These are phyloP conservation scores for Lycaon pictus DNA, from an alignment of 2,113 vertebrate genomes.

Conservation along the genomic window DNA sequence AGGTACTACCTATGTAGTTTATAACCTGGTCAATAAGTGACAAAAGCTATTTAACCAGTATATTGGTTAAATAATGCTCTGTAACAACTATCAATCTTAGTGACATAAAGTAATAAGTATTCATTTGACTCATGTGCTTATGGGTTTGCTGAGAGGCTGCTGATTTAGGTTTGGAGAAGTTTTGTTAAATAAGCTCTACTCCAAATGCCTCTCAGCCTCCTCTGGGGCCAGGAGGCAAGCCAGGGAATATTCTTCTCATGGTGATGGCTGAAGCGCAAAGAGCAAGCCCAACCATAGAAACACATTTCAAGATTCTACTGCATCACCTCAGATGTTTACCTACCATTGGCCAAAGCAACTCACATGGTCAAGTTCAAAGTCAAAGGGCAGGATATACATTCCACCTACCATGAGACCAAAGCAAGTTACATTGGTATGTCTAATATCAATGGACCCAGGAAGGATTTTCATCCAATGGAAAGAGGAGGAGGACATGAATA, in stretches of 20 bases:
- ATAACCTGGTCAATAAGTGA: no score
- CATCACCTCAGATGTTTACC: neutral
- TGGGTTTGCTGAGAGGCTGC: neutral
- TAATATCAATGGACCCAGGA: neutral
- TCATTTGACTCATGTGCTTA: neutral
- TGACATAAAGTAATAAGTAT: no score
- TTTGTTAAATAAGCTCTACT: neutral
- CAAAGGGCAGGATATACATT: neutral
- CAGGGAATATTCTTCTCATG: neutral
- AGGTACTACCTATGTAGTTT: neutral
- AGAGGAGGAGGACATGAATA: neutral
- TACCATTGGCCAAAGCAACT: neutral
- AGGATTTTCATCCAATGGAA: neutral
- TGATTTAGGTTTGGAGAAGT: neutral
- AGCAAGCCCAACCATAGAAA: neutral
- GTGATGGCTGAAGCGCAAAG: neutral
- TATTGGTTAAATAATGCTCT: neutral
- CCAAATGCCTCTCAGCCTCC: neutral
- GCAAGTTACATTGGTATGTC: accelerated
- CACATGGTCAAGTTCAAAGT: accelerated
- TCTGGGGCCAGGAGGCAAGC: neutral
- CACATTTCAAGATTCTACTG: neutral
- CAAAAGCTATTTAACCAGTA: neutral
- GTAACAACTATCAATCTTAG: accelerated
- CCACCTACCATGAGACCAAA: neutral